These are phyloP conservation scores for Cancer borealis DNA, from an alignment of 2,888 invertebrate genomes.

Conservation along the genomic window DNA sequence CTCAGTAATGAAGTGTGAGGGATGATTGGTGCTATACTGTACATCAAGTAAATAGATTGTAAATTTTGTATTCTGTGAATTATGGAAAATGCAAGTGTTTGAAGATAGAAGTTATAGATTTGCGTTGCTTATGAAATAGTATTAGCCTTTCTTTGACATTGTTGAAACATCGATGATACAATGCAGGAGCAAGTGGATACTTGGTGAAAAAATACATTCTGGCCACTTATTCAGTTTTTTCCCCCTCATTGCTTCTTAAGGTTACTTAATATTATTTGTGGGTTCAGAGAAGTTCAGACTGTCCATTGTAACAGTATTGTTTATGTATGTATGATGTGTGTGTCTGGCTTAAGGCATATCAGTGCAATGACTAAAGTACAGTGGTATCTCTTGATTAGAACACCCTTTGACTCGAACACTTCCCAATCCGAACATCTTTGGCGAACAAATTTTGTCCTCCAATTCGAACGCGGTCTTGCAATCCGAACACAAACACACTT, in stretches of 20 bases:
- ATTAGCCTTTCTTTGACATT: background rate
- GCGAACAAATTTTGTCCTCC: too few relatives aligned
- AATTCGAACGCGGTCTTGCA: too few relatives aligned
- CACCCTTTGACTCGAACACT: too few relatives aligned
- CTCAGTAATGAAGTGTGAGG: background rate
- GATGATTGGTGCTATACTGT: background rate
- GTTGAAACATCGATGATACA: background rate
- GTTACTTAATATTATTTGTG: too few relatives aligned
- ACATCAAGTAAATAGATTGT: background rate
- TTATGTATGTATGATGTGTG: too few relatives aligned
- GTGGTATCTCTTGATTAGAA: too few relatives aligned
- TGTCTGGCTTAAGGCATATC: too few relatives aligned
- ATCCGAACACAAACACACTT: too few relatives aligned
- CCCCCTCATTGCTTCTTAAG: background rate
- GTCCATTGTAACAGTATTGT: too few relatives aligned
- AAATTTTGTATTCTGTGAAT: background rate
- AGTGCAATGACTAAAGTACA: too few relatives aligned
- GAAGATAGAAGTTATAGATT: background rate
- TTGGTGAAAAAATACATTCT: background rate
- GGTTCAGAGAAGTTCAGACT: too few relatives aligned
- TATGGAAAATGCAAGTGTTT: background rate
- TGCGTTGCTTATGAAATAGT: background rate
- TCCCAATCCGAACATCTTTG: too few relatives aligned
- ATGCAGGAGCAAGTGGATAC: background rate
- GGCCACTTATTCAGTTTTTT: background rate